Percentiles rank a stretch among this genome's conserved stretches.
phyloP scores from a whole-genome alignment of 2,113 vertebrate genomes.

The Ceyx melanurus region DNA sequence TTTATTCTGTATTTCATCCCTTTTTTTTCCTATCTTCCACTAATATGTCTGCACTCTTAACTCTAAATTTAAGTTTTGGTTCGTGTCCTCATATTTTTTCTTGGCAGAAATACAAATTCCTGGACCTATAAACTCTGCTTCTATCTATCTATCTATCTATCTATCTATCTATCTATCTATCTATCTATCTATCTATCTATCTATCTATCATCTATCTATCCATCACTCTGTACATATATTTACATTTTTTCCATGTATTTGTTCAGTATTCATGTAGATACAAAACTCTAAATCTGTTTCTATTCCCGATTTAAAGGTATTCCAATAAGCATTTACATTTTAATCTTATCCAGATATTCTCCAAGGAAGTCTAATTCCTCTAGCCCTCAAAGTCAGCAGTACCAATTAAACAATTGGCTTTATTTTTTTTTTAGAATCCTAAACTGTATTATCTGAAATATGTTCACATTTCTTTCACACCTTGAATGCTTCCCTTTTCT shows the following conservation, averaged over 20 bases:
- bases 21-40: neutral
- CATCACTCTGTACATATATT: neutral
- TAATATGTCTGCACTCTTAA: neutral
- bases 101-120: neutral
- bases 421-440: neutral
- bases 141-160: too few relatives aligned
- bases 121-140: neutral
- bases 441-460: neutral
- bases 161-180: too few relatives aligned
- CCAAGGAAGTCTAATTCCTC: neutral
- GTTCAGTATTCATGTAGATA: neutral
- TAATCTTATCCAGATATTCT: neutral
- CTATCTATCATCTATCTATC: too few relatives aligned
- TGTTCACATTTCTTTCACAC: accelerated
- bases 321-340: neutral
- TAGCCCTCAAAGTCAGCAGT: neutral
- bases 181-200: too few relatives aligned
- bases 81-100: neutral
- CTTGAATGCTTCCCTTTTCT: neutral
- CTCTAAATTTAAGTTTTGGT: neutral
- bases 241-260: neutral
- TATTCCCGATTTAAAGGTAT: neutral
- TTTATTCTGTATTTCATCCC: neutral
- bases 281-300: neutral
- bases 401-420: neutral